phyloP scores from a whole-genome alignment of 2,113 vertebrate genomes.

The Xiphophorus maculatus region DNA sequence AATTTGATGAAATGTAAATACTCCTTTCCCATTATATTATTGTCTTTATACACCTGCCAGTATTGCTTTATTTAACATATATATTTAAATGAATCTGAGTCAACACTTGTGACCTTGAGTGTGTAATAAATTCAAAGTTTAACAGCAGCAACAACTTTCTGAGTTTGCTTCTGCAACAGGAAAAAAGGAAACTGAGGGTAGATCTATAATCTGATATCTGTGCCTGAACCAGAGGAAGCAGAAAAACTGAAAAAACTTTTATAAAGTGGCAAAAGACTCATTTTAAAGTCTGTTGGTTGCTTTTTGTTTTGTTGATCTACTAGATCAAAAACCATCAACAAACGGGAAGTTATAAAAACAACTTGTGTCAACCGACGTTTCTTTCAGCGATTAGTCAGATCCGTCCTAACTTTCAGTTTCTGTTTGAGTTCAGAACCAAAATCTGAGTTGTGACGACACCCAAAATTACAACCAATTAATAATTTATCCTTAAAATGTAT shows the following conservation, averaged over 20 bases:
- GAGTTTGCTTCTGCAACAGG: background rate
- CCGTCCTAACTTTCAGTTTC: background rate
- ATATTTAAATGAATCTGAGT: background rate
- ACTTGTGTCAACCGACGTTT: background rate
- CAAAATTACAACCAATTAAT: background rate
- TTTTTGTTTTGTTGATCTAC: background rate
- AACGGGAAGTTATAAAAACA: background rate
- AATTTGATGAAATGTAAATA: background rate
- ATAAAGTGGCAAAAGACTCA: background rate
- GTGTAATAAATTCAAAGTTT: background rate
- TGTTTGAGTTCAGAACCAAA: constrained; percentile 1
- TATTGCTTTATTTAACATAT: background rate
- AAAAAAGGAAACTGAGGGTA: background rate
- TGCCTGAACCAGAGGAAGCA: background rate
- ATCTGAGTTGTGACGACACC: background rate
- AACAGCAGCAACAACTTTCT: background rate
- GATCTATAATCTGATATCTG: background rate
- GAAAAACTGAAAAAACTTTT: background rate
- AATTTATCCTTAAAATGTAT: background rate
- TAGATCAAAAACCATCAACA: background rate
- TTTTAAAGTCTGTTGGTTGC: background rate
- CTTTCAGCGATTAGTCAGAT: background rate
- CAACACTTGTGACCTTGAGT: background rate
- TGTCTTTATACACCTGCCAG: background rate
- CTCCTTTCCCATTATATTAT: background rate